phyloP scores from a whole-genome alignment of 2,113 vertebrate genomes.

The Tangachromis dhanisi region DNA sequence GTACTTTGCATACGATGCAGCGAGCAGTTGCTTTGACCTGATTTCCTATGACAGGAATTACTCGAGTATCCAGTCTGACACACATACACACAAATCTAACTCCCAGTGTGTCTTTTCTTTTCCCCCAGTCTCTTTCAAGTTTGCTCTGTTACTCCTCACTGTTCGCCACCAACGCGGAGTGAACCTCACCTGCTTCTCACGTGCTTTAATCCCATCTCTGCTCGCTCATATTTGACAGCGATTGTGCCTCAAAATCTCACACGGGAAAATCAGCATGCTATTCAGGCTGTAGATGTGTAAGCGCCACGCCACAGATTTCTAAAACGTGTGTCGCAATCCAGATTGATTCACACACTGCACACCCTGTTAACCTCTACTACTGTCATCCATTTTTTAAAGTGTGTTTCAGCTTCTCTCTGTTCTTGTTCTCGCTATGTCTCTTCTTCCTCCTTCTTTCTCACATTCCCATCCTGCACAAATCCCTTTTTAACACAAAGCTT shows the following conservation, averaged over 20 bases:
- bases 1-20: constrained; percentile 2
- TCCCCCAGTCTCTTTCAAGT: constrained; percentile 9
- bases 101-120: neutral
- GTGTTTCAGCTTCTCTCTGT: neutral
- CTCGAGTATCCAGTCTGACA: constrained; percentile 37
- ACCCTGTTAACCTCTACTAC: neutral
- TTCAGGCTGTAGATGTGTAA: neutral
- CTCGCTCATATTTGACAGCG: neutral
- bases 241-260: neutral
- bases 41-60: constrained; percentile 56
- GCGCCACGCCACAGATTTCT: neutral
- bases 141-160: neutral
- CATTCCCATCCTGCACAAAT: neutral
- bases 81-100: neutral
- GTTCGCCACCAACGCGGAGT: neutral
- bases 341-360: neutral
- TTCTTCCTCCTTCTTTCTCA: neutral
- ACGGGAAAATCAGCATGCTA: neutral
- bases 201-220: neutral
- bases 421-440: neutral
- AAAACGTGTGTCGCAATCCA: constrained; percentile 16
- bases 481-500: neutral
- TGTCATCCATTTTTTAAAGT: neutral
- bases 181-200: constrained; percentile 8
- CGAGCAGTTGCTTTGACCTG: constrained; percentile 43